Conservation (phyloP, 2,113 vertebrate species). For the Macroglossus sobrinus region DNA sequence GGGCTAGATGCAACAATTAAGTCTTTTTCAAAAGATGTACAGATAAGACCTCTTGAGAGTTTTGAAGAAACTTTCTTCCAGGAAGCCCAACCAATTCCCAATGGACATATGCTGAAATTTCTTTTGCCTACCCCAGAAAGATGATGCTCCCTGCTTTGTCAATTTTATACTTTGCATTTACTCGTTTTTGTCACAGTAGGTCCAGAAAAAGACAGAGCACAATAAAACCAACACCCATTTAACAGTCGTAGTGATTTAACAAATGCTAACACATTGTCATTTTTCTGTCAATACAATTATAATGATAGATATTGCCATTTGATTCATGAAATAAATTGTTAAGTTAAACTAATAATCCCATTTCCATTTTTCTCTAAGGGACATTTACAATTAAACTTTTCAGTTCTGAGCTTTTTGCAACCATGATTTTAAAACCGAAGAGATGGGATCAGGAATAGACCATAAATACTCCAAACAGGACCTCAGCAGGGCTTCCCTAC, state of each 20-base stretch:
- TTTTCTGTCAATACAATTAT: neutral
- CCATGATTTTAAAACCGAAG: neutral
- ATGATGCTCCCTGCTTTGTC: neutral
- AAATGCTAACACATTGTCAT: neutral
- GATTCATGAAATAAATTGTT: neutral
- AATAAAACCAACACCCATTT: neutral
- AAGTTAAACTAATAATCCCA: neutral
- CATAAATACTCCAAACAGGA: neutral
- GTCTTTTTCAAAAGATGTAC: constrained; percentile 20
- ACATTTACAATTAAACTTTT: constrained; percentile 3
- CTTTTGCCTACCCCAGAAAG: neutral
- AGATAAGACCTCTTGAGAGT: neutral
- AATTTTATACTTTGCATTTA: neutral
- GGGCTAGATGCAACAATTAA: neutral
- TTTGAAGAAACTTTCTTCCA: neutral
- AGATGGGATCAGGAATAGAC: neutral
- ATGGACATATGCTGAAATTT: neutral
- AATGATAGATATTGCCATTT: neutral
- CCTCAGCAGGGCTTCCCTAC: fast-evolving
- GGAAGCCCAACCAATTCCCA: neutral
- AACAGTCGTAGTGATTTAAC: neutral
- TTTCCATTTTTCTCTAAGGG: constrained; percentile 4
- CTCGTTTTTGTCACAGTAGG: neutral
- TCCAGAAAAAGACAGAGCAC: neutral
- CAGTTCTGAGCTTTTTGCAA: neutral